Conservation (phyloP, 1,140 invertebrate species). For the Ceratosolen solmsi region DNA sequence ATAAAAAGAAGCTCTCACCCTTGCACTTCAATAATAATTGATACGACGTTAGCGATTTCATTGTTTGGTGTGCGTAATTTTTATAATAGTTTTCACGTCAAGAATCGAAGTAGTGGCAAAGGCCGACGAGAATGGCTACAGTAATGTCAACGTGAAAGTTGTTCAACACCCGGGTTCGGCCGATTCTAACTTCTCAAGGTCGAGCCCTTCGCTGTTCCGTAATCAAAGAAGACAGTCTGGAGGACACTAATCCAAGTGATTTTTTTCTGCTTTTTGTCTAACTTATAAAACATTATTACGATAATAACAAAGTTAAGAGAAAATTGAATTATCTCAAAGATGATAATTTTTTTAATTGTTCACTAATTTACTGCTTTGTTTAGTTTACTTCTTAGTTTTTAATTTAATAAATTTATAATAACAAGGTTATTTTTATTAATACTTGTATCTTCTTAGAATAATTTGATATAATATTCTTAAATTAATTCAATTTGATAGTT, state of each 20-base stretch:
- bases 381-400: no score
- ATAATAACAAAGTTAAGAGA: neutral
- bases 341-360: no score
- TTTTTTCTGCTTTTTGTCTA: constrained; percentile 15
- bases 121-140: neutral
- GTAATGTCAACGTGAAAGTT: constrained; percentile 1
- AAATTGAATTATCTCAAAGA: no score
- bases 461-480: no score
- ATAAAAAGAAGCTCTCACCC: constrained; percentile 11
- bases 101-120: neutral
- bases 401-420: no score
- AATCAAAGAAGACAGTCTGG: constrained; percentile 2
- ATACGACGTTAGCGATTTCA: neutral
- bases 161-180: neutral
- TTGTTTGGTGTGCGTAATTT: neutral
- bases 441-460: no score
- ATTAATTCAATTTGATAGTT: no score
- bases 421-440: no score
- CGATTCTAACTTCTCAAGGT: constrained; percentile 26
- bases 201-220: neutral
- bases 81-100: neutral
- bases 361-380: no score
- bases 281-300: neutral
- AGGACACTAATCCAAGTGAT: constrained; percentile 36
- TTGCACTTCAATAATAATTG: neutral